Base-by-base conservation (phyloP, 1,140 invertebrate species). In the Drosophila micromelanica region DNA sequence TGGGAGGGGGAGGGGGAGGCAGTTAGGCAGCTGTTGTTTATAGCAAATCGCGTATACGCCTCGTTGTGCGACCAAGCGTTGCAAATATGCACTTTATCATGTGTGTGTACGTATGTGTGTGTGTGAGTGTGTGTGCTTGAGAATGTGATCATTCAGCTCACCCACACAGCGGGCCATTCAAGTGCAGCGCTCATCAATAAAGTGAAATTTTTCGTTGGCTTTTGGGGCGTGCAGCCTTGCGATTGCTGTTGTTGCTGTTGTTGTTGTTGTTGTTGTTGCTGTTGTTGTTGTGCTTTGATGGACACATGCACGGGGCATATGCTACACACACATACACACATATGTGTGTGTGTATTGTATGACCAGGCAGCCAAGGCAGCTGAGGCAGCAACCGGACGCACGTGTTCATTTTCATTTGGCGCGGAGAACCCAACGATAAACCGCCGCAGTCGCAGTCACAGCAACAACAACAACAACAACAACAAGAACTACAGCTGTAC, bases 381-480 rank as follows among this genome's bases (percentile, higher is more conserved):
- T 73, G 81, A 77, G 77, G 76, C 73, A 86, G 72, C 82, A 89
- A 87, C 82, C 82, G 82, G 82, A 87, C 82, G 82, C 82, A 87
- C 82, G 82, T 87, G 82, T 87, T 87, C 82, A 89, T 87, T 87
- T 87, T 87, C 82, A 89, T 86, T 86, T 86, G 81, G 81, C 82
- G 82, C 81, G 82, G 60, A 68, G 82, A 78, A 76, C 71, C 59
- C 75, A 86, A 81, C 82, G 81, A 87, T 86, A 86, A 87, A 86
- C 78, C 87, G 81, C 76, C 68, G 49, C 55, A 62, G 56, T 45
- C 35, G 46, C 64, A 42, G 38, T 35, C 27, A 4, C 48, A 60
- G 42, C 55, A 54, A 27, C 46, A 57, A 27, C 46, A 67, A 59
- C 68, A 43, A 51, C 45, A 56, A 9, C 54, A 67, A 32, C 52